Evolutionary conservation across 2,888 invertebrate genomes (phyloP).

Genomic region (Pollenia griseotomentosa): DNA sequence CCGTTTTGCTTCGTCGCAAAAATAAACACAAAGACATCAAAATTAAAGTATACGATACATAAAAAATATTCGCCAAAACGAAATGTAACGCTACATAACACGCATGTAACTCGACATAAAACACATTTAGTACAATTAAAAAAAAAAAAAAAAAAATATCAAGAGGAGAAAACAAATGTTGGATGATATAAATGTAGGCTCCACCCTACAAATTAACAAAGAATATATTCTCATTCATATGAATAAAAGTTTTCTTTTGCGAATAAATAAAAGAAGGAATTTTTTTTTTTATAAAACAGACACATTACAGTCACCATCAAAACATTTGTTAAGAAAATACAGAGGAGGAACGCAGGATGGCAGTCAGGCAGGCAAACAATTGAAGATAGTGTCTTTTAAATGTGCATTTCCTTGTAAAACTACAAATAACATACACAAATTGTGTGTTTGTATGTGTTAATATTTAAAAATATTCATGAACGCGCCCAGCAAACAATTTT

Average conservation of each 20-base stretch:
- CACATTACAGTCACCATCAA: background rate
- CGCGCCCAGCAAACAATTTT: too few relatives aligned
- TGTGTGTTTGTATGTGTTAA: background rate
- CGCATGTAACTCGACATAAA: constrained; percentile 59
- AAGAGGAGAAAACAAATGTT: constrained; percentile 32
- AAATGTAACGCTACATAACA: constrained; percentile 59
- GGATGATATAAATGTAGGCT: constrained; percentile 47
- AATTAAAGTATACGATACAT: constrained; percentile 22
- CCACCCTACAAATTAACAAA: constrained; percentile 63
- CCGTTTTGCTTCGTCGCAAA: constrained; percentile 64
- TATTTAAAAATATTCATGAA: background rate
- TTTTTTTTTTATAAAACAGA: constrained; percentile 22
- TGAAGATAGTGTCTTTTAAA: constrained; percentile 44
- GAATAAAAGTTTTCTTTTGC: background rate
- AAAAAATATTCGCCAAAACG: constrained; percentile 36
- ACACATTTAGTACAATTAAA: constrained; percentile 49
- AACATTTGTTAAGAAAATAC: background rate
- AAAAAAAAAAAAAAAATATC: constrained; percentile 21
- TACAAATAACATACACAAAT: background rate
- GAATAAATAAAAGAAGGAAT: constrained; percentile 2
- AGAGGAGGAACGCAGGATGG: background rate
- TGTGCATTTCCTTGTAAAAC: constrained; percentile 37
- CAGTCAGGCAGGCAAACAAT: constrained; percentile 25
- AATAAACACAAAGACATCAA: constrained; percentile 45
- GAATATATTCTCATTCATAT: background rate